These are phyloP conservation scores for Ferrisia virgata DNA, from an alignment of 2,888 invertebrate genomes.

Conservation along the genomic window DNA sequence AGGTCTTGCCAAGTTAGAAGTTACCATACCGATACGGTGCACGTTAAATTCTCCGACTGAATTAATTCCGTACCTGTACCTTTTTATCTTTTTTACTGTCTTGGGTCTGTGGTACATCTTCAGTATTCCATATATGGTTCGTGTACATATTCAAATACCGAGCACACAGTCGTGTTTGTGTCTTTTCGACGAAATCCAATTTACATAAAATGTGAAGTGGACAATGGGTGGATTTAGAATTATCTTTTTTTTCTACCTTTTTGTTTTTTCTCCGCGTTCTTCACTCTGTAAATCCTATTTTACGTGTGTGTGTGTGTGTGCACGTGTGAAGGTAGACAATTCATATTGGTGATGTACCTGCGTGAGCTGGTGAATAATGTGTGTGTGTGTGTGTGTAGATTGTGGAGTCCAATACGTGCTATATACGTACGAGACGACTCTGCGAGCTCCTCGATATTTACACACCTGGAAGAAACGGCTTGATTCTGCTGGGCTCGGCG, in stretches of 20 bases:
- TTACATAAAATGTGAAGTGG: slow-evolving; percentile 20
- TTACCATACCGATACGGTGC: too few relatives aligned
- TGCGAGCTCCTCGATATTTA: slow-evolving; percentile 12
- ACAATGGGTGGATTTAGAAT: not conserved
- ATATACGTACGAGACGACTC: not conserved
- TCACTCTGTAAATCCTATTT: not conserved
- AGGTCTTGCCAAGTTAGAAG: too few relatives aligned
- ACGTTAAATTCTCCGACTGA: not conserved
- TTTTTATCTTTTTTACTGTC: not conserved
- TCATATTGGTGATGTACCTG: too few relatives aligned
- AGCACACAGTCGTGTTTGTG: not conserved
- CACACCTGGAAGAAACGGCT: not conserved
- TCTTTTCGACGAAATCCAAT: not conserved
- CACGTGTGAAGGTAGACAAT: too few relatives aligned
- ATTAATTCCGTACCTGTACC: not conserved
- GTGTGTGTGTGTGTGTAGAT: not conserved
- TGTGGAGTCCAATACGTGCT: not conserved
- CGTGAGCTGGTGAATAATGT: too few relatives aligned
- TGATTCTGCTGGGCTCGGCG: not conserved
- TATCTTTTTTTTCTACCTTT: not conserved
- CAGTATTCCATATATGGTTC: slow-evolving; percentile 2
- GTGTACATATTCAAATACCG: slow-evolving; percentile 1
- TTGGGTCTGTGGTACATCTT: too few relatives aligned
- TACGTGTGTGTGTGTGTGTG: not conserved
- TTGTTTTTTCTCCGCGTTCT: not conserved